phyloP scores from a whole-genome alignment of 2,113 vertebrate species.

The Phalacrocorax aristotelis region DNA sequence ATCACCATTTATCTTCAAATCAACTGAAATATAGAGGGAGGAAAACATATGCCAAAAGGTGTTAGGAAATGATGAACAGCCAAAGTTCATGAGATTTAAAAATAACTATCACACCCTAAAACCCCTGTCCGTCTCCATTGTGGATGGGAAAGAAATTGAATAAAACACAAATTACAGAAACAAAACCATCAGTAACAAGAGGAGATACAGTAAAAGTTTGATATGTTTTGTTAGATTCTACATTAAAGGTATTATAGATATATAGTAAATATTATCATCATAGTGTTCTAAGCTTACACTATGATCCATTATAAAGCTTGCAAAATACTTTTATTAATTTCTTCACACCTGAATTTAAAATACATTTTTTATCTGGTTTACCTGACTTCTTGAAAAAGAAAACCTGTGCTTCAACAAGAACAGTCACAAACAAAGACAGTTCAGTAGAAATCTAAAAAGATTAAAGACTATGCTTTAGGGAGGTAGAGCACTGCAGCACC shows the following conservation, averaged over 20 bases:
- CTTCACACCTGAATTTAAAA: neutral
- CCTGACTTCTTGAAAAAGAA: constrained; percentile 19
- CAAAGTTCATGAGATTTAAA: neutral
- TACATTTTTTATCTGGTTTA: neutral
- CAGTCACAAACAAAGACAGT: neutral
- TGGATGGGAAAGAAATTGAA: neutral
- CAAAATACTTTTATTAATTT: neutral
- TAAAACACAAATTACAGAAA: neutral
- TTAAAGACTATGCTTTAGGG: neutral
- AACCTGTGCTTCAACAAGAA: neutral
- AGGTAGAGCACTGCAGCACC: constrained; percentile 15
- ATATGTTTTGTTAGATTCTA: neutral
- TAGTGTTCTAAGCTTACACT: neutral
- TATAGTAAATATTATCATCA: neutral
- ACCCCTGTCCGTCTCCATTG: neutral
- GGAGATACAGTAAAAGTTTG: neutral
- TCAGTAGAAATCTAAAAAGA: neutral
- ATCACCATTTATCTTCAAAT: neutral
- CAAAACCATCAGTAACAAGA: neutral
- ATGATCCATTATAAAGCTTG: neutral
- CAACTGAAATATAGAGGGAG: neutral
- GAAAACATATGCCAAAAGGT: neutral
- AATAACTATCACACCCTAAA: neutral
- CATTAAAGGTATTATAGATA: neutral
- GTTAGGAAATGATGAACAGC: neutral